phyloP scores from a whole-genome alignment of 1,140 invertebrate species.

The Oscheius sp. region DNA sequence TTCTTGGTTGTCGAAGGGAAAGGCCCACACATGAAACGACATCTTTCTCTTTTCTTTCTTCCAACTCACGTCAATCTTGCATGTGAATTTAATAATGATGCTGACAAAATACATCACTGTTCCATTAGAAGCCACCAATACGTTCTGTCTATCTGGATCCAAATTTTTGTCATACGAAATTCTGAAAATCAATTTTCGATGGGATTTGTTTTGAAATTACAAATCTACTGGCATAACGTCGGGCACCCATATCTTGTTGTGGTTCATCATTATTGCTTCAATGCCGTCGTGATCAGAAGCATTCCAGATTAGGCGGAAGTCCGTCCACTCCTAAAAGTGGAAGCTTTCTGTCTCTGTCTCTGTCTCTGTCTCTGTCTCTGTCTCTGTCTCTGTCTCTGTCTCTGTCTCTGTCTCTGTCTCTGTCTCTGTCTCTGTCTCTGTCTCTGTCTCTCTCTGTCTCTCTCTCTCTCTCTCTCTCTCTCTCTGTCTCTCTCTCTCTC shows the following conservation, averaged over 20 bases:
- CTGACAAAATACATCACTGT: background rate
- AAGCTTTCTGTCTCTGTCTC: too few relatives aligned
- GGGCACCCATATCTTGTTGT: background rate
- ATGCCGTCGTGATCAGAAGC: background rate
- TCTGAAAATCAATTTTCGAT: background rate
- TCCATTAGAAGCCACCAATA: background rate
- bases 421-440: background rate
- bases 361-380: too few relatives aligned
- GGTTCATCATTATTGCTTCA: background rate
- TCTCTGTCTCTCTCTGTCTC: background rate
- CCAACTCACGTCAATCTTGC: background rate
- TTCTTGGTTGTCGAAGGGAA: background rate
- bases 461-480: background rate
- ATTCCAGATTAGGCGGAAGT: background rate
- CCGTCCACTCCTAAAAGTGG: background rate
- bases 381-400: background rate
- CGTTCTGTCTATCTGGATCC: background rate
- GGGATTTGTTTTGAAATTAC: background rate
- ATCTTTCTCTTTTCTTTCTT: too few relatives aligned
- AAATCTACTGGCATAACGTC: background rate
- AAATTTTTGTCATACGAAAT: background rate
- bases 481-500: background rate
- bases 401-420: background rate
- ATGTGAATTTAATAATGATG: background rate
- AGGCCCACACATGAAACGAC: background rate